phyloP scores from a whole-genome alignment of 2,113 vertebrate genomes.

The Megalops atlanticus region DNA sequence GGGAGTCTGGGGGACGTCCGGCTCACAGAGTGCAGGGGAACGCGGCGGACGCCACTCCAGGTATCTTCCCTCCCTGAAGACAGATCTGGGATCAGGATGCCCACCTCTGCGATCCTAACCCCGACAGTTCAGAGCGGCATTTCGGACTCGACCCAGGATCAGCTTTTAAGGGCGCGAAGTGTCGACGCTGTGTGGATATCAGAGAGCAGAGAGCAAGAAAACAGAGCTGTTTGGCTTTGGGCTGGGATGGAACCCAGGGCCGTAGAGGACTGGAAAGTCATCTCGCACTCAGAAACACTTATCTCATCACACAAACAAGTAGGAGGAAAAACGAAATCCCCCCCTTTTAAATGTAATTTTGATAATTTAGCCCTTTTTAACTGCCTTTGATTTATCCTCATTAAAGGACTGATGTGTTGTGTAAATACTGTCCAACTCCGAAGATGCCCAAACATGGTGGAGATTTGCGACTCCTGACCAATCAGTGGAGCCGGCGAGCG shows the following conservation, averaged over 20 bases:
- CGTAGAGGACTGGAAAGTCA: background rate
- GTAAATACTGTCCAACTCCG: background rate
- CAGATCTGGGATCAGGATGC: too few species aligned
- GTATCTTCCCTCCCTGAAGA: too few species aligned
- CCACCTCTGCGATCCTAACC: too few species aligned
- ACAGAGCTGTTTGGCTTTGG: too few species aligned
- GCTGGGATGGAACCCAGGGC: background rate
- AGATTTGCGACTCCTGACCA: background rate
- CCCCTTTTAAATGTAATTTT: background rate
- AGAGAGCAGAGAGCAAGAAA: too few species aligned
- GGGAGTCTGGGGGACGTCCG: background rate
- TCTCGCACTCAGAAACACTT: background rate
- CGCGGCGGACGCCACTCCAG: too few species aligned
- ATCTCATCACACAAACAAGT: background rate
- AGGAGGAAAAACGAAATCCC: background rate
- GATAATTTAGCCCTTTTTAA: background rate
- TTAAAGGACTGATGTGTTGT: background rate
- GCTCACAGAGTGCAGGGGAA: too few species aligned
- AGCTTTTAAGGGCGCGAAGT: too few species aligned
- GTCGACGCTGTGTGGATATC: too few species aligned
- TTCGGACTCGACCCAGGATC: too few species aligned
- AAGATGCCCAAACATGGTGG: too few species aligned
- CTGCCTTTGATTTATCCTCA: background rate
- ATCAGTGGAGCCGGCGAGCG: background rate
- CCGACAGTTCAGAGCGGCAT: too few species aligned